Conservation (phyloP, 2,888 invertebrate genomes). For the Chaitophorus viminalis region DNA sequence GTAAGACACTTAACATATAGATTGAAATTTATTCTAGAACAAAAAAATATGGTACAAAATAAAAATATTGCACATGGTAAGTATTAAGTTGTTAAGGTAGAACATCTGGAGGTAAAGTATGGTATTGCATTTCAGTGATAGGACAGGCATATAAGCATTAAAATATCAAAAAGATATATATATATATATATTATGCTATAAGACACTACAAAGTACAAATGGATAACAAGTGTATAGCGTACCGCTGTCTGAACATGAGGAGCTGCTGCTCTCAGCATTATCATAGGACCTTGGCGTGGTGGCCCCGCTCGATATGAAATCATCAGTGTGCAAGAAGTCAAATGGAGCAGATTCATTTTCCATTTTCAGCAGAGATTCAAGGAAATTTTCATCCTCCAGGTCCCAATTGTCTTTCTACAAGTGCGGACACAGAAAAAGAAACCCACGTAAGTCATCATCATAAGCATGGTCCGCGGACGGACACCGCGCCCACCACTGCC, state of each 20-base stretch:
- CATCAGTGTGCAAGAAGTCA: constrained; percentile 63
- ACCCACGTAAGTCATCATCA: not conserved
- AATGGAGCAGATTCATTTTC: constrained; percentile 67
- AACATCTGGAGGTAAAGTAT: not conserved
- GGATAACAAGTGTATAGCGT: constrained; percentile 24
- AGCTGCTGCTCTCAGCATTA: constrained; percentile 69
- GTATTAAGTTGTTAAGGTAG: not conserved
- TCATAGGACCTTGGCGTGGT: constrained; percentile 62
- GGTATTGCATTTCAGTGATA: not conserved
- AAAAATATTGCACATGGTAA: too few species aligned
- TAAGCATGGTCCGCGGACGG: not conserved
- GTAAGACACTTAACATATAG: constrained; percentile 12
- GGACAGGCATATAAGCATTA: not conserved
- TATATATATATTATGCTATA: too few species aligned
- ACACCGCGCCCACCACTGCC: not conserved
- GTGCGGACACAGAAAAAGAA: not conserved
- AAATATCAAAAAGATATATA: too few species aligned
- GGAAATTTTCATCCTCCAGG: constrained; percentile 72
- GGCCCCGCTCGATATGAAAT: constrained; percentile 62
- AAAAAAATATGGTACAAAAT: not conserved
- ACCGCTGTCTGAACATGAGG: constrained; percentile 76
- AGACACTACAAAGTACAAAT: too few species aligned
- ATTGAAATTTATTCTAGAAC: not conserved
- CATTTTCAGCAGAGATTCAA: constrained; percentile 76
- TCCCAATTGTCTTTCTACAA: constrained; percentile 50